Percentiles rank a stretch among this genome's conserved stretches.
Conservation (phyloP, 2,113 vertebrate species). For the Silurus asotus region DNA sequence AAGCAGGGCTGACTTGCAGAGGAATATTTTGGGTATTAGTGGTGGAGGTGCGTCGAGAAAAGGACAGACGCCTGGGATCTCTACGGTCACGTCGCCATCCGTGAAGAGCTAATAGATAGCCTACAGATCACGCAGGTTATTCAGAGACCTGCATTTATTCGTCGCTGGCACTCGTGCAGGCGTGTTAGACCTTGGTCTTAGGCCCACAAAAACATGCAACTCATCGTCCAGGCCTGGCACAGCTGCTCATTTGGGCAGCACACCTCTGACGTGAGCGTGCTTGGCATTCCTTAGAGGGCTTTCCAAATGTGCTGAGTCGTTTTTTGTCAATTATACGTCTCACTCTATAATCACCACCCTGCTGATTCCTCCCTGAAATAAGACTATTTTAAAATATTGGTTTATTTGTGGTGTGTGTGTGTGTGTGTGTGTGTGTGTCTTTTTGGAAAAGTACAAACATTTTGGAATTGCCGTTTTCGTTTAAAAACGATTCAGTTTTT, state of each 20-base stretch:
- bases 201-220: constrained; percentile 7
- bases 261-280: background rate
- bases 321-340: background rate
- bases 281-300: background rate
- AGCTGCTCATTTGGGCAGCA: background rate
- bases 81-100: background rate
- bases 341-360: background rate
- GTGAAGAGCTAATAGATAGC: constrained; percentile 18
- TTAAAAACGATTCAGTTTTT: too few species aligned
- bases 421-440: too few species aligned
- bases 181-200: background rate
- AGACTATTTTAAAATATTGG: too few species aligned
- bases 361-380: background rate
- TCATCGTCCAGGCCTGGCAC: constrained; percentile 12
- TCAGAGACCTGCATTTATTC: constrained; percentile 23
- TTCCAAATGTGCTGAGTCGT: background rate
- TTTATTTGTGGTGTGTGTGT: too few species aligned
- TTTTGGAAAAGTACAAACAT: too few species aligned
- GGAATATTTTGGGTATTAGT: background rate
- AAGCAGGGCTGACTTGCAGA: background rate
- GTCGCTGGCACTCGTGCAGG: background rate
- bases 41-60: background rate
- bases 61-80: background rate
- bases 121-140: background rate
- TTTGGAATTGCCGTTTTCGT: too few species aligned